Evolutionary conservation across 2,113 vertebrate genomes (phyloP).

Genomic region (Regulus satrapa): DNA sequence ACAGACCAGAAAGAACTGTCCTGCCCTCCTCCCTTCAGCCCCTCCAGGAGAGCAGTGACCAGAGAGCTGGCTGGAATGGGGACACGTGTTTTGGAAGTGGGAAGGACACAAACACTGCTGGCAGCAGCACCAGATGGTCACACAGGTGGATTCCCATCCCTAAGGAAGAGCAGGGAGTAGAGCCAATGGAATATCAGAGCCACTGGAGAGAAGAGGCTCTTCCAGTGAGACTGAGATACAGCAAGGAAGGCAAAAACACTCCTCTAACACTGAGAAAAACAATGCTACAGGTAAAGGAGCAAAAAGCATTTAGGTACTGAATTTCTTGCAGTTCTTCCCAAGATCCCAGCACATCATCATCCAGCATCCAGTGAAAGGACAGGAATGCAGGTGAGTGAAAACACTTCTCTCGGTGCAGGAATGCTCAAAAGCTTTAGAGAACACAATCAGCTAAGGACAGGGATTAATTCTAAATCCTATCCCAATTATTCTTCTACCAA

Average conservation of each 20-base stretch:
- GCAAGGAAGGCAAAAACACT: background rate
- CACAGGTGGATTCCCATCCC: fast-evolving
- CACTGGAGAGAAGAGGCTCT: background rate
- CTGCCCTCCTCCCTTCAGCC: background rate
- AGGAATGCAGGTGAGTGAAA: background rate
- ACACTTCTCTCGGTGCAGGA: background rate
- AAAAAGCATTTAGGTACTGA: background rate
- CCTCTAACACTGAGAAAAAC: background rate
- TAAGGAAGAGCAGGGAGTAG: background rate
- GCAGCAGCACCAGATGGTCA: background rate
- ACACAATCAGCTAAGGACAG: background rate
- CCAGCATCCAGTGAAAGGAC: background rate
- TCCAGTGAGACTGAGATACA: background rate
- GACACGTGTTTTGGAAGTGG: fast-evolving
- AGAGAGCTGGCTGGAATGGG: background rate
- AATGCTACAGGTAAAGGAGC: background rate
- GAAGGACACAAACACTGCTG: background rate
- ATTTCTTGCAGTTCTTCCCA: background rate
- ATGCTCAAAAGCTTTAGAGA: background rate
- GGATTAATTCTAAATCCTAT: constrained; percentile 20
- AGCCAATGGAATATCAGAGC: background rate
- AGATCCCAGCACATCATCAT: background rate
- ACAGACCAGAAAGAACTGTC: background rate
- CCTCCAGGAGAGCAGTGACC: fast-evolving
- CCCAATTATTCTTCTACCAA: constrained; percentile 13